Evolutionary conservation across 2,797 vertebrate species (phyloP).

Genomic region (Aulostomus chinensis): DNA sequence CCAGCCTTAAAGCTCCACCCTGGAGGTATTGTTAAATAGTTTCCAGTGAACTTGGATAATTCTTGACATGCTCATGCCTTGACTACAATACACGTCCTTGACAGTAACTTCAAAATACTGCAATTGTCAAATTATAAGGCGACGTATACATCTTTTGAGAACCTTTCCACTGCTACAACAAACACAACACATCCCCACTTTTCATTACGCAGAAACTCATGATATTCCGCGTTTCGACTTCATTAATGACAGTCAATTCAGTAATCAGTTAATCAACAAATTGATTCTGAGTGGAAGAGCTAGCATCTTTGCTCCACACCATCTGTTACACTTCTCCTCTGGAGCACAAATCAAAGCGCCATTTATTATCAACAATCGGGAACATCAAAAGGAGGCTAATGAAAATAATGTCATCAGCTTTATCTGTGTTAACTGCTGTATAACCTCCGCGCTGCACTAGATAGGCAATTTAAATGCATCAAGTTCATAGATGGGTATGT

Average conservation of each 20-base stretch:
- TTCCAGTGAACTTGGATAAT: too few relatives aligned
- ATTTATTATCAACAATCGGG: slow-evolving; percentile 51
- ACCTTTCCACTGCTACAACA: too few relatives aligned
- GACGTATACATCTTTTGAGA: too few relatives aligned
- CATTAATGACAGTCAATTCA: slow-evolving; percentile 10
- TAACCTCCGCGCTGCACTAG: slow-evolving; percentile 24
- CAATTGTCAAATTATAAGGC: too few relatives aligned
- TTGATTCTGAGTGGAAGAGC: slow-evolving; percentile 8
- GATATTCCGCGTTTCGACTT: too few relatives aligned
- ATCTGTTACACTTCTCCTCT: slow-evolving; percentile 39
- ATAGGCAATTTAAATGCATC: slow-evolving; percentile 54
- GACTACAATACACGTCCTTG: too few relatives aligned
- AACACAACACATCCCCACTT: too few relatives aligned
- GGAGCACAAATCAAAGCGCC: slow-evolving; percentile 42
- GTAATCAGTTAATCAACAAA: slow-evolving; percentile 19
- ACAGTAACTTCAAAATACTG: too few relatives aligned
- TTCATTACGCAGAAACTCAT: too few relatives aligned
- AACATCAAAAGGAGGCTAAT: slow-evolving; percentile 50
- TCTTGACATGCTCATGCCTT: too few relatives aligned
- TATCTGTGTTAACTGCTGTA: slow-evolving; percentile 36
- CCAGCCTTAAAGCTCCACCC: too few relatives aligned
- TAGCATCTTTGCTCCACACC: slow-evolving; percentile 27
- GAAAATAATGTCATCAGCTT: slow-evolving; percentile 52
- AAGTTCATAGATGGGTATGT: slow-evolving; percentile 25
- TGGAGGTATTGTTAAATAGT: too few relatives aligned